Base-by-base conservation (phyloP, 2,888 invertebrate species). In the Hymenopus coronatus region DNA sequence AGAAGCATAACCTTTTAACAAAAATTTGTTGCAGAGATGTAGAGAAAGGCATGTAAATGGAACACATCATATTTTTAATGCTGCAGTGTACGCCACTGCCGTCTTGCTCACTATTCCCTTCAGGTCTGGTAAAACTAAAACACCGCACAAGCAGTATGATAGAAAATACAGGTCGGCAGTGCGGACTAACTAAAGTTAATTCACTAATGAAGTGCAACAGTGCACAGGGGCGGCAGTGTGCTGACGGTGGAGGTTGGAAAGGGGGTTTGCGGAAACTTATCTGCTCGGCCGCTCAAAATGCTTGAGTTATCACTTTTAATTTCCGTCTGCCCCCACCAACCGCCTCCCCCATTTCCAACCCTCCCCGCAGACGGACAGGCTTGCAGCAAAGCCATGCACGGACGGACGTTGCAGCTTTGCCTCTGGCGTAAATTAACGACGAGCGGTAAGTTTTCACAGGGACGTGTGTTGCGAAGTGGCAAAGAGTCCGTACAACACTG, bases 301-400 rank as follows among this genome's bases (percentile, higher is more conserved):
- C 88, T 89, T 90, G 90, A 90, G 90, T 90, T 90, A 90, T 90
- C 90, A 90, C 90, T 90, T 90, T 90, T 90, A 90, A 90, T 90
- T 90, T 90, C 90, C 90, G 90, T 89, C 84, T 86, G 85, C 30
- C 33, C 84, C 88, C 54, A 70, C 54, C 54, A 70, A 70, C 54
- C 54, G 54, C 88, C 85, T 81, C 33, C 33, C 85, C 88, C 84
- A 20, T 84, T 83, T 27, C 46, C 88, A 28, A 70, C 84, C 33
- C 88, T 30, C 83, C 40, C 83, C 85, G 70, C 70, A 15, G 86
- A 86, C 86, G 28, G 86, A 86, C 70, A 82, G 87, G 30, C 54
- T 70, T 70, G 54, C 54, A 70, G 54, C 54, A 70, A 70, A 70
- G 54, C 54, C 54, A 70, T 70, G 30, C 33, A 87, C 82, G 82